phyloP scores from a whole-genome alignment of 2,113 vertebrate genomes.

The Dolichallabes microphthalmus region DNA sequence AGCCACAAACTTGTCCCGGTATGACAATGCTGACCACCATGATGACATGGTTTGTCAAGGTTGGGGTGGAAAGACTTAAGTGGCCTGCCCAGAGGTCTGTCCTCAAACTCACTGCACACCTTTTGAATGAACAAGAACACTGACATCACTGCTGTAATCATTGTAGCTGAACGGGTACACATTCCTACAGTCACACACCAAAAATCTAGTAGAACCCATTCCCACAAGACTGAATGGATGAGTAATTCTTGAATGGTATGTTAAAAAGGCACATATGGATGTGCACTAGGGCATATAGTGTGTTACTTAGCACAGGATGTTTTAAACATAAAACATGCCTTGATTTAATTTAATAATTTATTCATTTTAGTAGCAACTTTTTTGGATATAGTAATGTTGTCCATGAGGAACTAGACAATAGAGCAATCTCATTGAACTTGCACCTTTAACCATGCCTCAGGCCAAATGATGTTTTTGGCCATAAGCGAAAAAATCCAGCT shows the following conservation, averaged over 20 bases:
- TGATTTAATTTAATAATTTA: not conserved
- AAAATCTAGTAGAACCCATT: not conserved
- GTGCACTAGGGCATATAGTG: not conserved
- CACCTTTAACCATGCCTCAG: constrained; percentile 40
- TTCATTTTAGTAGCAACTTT: not conserved
- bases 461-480: constrained; percentile 50
- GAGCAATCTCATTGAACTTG: constrained; percentile 31
- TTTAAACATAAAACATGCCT: not conserved
- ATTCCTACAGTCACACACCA: not conserved
- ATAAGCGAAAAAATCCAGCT: constrained; percentile 46
- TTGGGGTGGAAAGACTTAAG: not conserved
- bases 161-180: not conserved
- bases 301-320: not conserved
- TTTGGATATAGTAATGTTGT: constrained; percentile 15
- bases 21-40: not conserved
- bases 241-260: not conserved
- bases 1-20: not conserved
- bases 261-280: not conserved
- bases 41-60: not conserved
- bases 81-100: not conserved
- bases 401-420: not conserved
- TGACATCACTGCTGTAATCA: not conserved
- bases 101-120: not conserved
- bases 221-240: not conserved
- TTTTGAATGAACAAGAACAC: not conserved